Evolutionary conservation across 37 sponge, comb jelly and placozoan genomes (phyloP).

Genomic region (Geodia barretti): DNA sequence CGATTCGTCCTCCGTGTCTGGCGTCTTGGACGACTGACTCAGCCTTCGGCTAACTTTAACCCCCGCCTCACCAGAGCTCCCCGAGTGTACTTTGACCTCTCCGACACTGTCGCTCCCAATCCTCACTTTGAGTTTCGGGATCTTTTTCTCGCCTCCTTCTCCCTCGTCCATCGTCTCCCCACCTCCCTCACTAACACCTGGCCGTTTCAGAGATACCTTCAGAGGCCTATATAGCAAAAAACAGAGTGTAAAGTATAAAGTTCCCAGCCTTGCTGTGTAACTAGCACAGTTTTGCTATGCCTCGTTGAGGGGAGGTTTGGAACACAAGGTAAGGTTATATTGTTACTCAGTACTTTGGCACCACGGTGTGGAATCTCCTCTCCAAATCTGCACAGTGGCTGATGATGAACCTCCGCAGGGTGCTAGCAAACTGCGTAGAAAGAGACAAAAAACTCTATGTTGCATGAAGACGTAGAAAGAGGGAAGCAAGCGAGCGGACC

Average conservation of each 20-base stretch:
- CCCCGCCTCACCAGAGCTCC: not conserved
- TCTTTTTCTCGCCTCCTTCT: slow-evolving; percentile 14
- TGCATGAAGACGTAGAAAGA: not conserved
- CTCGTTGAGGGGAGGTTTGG: not conserved
- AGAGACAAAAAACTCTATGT: not conserved
- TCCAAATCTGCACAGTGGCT: slow-evolving; percentile 42
- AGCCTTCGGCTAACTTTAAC: not conserved
- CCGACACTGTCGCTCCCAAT: not conserved
- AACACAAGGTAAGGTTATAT: too few relatives aligned
- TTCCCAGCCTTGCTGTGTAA: not conserved
- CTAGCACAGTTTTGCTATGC: not conserved
- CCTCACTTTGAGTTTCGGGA: slow-evolving; percentile 21
- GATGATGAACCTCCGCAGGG: slow-evolving; percentile 55
- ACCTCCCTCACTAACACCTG: not conserved
- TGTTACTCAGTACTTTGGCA: too few relatives aligned
- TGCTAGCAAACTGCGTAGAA: slow-evolving; percentile 34
- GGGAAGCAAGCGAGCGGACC: not conserved
- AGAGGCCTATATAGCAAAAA: not conserved
- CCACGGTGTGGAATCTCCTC: slow-evolving; percentile 48
- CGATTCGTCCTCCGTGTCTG: not conserved
- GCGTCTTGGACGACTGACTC: not conserved
- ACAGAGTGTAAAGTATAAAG: not conserved
- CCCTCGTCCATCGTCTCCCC: too few relatives aligned
- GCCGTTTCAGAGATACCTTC: slow-evolving; percentile 10
- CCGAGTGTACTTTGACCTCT: not conserved